Evolutionary conservation across 2,888 invertebrate species (phyloP).

Genomic region (Synergus itoensis): DNA sequence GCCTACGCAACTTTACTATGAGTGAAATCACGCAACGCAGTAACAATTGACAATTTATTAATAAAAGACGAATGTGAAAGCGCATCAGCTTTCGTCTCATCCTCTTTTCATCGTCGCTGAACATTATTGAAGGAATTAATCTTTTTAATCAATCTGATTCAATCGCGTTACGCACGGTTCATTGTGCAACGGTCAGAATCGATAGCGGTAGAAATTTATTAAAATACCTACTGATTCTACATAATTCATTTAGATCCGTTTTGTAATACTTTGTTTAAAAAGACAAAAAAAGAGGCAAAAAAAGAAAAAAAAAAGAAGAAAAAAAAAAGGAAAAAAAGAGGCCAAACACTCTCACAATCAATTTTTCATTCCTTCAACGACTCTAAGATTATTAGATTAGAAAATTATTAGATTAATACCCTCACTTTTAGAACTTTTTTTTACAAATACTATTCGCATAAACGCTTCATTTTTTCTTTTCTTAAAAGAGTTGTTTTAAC

Average conservation of each 20-base stretch:
- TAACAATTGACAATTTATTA: neutral
- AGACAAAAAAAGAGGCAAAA: conserved; percentile 46
- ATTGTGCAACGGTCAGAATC: conserved; percentile 12
- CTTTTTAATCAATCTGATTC: neutral
- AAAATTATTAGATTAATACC: neutral
- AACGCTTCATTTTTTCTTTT: neutral
- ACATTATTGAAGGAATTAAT: neutral
- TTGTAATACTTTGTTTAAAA: conserved; percentile 15
- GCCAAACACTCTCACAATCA: neutral
- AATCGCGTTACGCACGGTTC: neutral
- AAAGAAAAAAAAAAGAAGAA: too few species aligned
- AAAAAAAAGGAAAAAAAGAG: conserved; percentile 18
- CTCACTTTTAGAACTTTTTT: neutral
- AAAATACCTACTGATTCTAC: neutral
- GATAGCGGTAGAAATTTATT: neutral
- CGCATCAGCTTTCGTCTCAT: neutral
- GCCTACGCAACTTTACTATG: neutral
- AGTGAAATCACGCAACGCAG: neutral
- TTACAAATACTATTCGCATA: neutral
- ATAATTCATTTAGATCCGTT: conserved; percentile 6
- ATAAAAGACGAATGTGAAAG: neutral
- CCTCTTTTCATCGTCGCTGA: neutral
- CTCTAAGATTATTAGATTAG: neutral
- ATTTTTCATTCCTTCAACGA: neutral
- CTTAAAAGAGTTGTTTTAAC: neutral